Conservation (phyloP, 2,113 vertebrate genomes). For the Microtus richardsoni region DNA sequence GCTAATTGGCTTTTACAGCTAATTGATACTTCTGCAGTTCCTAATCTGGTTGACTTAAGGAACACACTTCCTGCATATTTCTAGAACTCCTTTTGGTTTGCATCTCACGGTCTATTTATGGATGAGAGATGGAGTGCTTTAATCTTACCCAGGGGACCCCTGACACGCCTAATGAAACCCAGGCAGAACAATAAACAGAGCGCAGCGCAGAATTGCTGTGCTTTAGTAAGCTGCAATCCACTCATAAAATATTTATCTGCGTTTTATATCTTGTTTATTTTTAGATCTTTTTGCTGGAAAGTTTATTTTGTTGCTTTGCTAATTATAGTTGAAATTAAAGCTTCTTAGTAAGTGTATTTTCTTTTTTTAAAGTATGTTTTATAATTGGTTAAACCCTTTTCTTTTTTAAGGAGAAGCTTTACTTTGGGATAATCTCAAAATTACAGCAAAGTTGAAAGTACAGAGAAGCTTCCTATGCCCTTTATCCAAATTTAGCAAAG, state of each 20-base stretch:
- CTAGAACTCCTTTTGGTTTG: conserved; percentile 37
- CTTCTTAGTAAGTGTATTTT: conserved; percentile 25
- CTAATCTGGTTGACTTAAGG: conserved; percentile 54
- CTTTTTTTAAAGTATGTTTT: conserved; percentile 53
- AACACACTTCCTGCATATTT: conserved; percentile 11
- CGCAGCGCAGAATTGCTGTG: conserved; percentile 37
- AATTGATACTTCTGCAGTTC: conserved; percentile 13
- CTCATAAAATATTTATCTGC: conserved; percentile 73
- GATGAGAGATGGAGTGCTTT: conserved; percentile 65
- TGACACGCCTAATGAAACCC: not conserved
- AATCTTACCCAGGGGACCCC: conserved; percentile 40
- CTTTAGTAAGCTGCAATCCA: conserved; percentile 49
- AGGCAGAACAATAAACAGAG: conserved; percentile 44
- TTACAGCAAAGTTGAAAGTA: conserved; percentile 17
- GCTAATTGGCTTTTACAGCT: not conserved
- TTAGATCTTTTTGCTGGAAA: conserved; percentile 50
- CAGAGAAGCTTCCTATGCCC: not conserved
- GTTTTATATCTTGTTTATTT: conserved; percentile 45
- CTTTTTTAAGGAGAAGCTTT: conserved; percentile 25
- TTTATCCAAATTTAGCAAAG: conserved; percentile 37
- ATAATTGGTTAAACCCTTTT: conserved; percentile 1
- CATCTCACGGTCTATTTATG: conserved; percentile 69
- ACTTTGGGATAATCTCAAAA: conserved; percentile 60
- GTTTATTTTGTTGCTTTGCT: conserved; percentile 67
- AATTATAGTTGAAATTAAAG: conserved; percentile 70